Conservation (phyloP, 2,113 vertebrate species). For the Tringa solitaria region DNA sequence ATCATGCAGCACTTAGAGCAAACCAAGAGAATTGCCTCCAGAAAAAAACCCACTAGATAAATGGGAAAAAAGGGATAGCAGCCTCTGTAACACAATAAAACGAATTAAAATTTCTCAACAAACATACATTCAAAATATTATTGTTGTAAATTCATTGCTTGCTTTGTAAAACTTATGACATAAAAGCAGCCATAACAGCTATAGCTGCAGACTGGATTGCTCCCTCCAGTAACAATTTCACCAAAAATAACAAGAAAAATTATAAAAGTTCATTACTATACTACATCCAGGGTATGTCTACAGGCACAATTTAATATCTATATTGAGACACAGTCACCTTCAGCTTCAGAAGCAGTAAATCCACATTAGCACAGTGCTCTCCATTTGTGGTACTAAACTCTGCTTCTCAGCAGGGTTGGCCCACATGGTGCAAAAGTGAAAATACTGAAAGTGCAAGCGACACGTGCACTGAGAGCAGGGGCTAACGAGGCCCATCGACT, state of each 20-base stretch:
- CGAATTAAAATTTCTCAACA: slow-evolving; percentile 42
- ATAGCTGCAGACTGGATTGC: slow-evolving; percentile 3
- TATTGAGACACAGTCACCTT: background rate
- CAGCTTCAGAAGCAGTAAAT: background rate
- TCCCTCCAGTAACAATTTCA: slow-evolving; percentile 15
- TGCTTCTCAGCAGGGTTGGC: background rate
- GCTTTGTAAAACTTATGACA: background rate
- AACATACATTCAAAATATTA: slow-evolving; percentile 23
- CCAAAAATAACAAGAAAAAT: background rate
- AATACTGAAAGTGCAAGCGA: background rate
- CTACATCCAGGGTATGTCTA: background rate
- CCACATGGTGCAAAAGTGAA: background rate
- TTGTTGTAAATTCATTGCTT: background rate
- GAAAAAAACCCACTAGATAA: background rate
- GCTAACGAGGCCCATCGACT: background rate
- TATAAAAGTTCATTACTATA: background rate
- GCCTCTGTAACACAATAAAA: slow-evolving; percentile 26
- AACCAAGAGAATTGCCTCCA: slow-evolving; percentile 20
- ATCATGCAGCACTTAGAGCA: slow-evolving; percentile 4
- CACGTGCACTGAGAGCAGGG: rapidly evolving
- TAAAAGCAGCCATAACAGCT: background rate
- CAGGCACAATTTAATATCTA: background rate
- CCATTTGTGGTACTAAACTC: background rate
- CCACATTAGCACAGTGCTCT: background rate
- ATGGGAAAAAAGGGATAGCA: slow-evolving; percentile 16